These are phyloP conservation scores for Tetragonula carbonaria DNA, from an alignment of 2,888 invertebrate species.

Conservation along the genomic window DNA sequence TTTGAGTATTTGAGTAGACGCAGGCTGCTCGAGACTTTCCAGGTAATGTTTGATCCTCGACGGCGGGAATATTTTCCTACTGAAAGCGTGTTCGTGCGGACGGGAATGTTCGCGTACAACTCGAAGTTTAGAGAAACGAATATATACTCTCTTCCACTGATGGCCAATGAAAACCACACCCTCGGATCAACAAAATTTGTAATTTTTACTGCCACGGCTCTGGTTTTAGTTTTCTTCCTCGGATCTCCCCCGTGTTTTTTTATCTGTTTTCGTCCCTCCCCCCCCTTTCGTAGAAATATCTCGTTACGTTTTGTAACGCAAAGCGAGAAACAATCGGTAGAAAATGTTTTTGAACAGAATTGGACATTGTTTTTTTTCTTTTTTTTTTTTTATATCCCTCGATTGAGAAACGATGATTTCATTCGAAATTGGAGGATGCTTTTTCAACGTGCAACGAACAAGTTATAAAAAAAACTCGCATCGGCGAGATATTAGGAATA, in stretches of 20 bases:
- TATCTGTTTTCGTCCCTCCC: background rate
- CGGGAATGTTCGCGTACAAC: constrained; percentile 7
- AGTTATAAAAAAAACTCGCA: too few relatives aligned
- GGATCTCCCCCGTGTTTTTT: background rate
- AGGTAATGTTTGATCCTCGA: constrained; percentile 49
- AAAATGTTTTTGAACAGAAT: too few relatives aligned
- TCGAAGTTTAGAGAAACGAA: background rate
- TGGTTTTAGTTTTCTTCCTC: background rate
- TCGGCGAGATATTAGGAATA: too few relatives aligned
- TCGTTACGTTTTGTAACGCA: too few relatives aligned
- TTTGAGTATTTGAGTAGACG: constrained; percentile 60
- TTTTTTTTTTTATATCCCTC: too few relatives aligned
- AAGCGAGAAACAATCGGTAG: too few relatives aligned
- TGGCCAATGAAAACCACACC: background rate
- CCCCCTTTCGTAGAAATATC: too few relatives aligned
- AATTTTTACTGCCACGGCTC: background rate
- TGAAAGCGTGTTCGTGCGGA: background rate
- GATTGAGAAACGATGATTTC: too few relatives aligned
- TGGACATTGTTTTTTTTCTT: too few relatives aligned
- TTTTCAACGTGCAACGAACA: too few relatives aligned
- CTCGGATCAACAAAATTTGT: background rate
- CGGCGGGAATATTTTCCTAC: constrained; percentile 42
- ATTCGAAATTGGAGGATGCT: too few relatives aligned
- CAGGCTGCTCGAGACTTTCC: constrained; percentile 50
- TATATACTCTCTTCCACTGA: background rate